Evolutionary conservation across 1,140 invertebrate genomes (phyloP), one percentile per base, ranked within the genome.

Genomic region (Procambarus virginalis): DNA sequence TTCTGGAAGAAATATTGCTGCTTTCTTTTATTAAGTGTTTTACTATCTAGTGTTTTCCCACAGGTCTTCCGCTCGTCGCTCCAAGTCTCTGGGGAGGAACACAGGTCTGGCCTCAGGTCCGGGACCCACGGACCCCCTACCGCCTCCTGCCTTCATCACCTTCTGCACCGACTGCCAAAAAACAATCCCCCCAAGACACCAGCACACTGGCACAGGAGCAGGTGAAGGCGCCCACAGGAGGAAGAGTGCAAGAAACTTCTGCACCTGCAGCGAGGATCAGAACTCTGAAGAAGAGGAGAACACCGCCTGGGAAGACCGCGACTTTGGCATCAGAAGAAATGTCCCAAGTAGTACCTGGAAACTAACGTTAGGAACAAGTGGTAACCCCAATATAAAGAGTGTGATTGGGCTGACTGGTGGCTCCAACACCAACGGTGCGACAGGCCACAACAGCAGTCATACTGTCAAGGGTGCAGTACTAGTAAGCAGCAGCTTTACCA

Each of bases 71-170:
- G 8, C 34, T 2, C 68, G 68, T 34, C 68, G n/a, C n/a, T 8
- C n/a, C n/a, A 73, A 73, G 60, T 34, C 22, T 20, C 68, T 73
- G 68, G 68, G 68, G 1, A 73, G 68, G n/a, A 8, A 4, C 68
- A 34, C 68, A 0, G 68, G 6, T 8, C 12, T 17, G 55, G 8
- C 49, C 5, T n/a, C 80, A 20, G 80, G 68, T 46, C 78, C 51
- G 0, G 84, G 75, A 9, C 84, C 84, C 73, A 85, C 84, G 8
- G 84, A 75, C 22, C 84, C 84, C n/a, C 73, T 85, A 22, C 84
- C 84, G 10, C 84, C 84, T 58, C 84, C 84, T 55, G 2, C 51
- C 51, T 10, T 68, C 84, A 20, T 22, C 4, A 73, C 75, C 73
- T 58, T 22, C 73, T 77, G 70, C 84, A 60, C 34, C 80, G 58